Conservation (phyloP, 2,888 invertebrate genomes). For the Cynaeus angustus region DNA sequence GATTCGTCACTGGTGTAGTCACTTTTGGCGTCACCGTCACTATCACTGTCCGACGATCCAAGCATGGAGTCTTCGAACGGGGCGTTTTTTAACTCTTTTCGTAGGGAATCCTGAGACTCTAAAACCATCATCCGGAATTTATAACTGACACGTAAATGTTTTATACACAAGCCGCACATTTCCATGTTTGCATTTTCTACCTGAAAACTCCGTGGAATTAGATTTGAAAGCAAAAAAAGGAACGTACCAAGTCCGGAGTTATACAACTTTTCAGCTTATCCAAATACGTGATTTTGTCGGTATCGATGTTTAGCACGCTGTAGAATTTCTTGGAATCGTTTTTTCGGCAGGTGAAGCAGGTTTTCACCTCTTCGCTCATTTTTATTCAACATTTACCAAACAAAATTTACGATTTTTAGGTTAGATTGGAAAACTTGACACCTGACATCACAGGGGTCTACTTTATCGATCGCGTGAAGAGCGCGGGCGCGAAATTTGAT, state of each 20-base stretch:
- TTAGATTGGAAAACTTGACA: slow-evolving; percentile 26
- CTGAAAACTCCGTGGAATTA: slow-evolving; percentile 48
- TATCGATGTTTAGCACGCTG: slow-evolving; percentile 52
- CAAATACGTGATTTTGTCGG: slow-evolving; percentile 56
- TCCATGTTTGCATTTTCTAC: slow-evolving; percentile 52
- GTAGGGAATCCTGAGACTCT: slow-evolving; percentile 53
- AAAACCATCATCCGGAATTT: slow-evolving; percentile 60
- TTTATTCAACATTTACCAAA: slow-evolving; percentile 31
- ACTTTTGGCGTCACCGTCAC: slow-evolving; percentile 16
- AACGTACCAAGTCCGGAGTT: slow-evolving; percentile 53
- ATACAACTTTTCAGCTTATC: slow-evolving; percentile 59
- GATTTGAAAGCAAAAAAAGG: slow-evolving; percentile 1
- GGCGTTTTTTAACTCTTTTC: background rate
- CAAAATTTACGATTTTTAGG: slow-evolving; percentile 36
- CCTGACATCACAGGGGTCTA: slow-evolving; percentile 14
- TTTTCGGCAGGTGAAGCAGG: slow-evolving; percentile 57
- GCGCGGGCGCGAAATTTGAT: slow-evolving; percentile 15
- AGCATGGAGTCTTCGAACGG: background rate
- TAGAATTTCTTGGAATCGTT: slow-evolving; percentile 50
- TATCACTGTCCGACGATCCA: slow-evolving; percentile 5
- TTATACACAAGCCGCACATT: slow-evolving; percentile 57
- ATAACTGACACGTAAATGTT: slow-evolving; percentile 56
- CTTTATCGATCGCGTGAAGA: slow-evolving; percentile 28
- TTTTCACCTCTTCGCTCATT: slow-evolving; percentile 31
- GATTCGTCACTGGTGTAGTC: slow-evolving; percentile 28